Conservation (phyloP, 2,113 vertebrate genomes). For the Nesogale talazaci region DNA sequence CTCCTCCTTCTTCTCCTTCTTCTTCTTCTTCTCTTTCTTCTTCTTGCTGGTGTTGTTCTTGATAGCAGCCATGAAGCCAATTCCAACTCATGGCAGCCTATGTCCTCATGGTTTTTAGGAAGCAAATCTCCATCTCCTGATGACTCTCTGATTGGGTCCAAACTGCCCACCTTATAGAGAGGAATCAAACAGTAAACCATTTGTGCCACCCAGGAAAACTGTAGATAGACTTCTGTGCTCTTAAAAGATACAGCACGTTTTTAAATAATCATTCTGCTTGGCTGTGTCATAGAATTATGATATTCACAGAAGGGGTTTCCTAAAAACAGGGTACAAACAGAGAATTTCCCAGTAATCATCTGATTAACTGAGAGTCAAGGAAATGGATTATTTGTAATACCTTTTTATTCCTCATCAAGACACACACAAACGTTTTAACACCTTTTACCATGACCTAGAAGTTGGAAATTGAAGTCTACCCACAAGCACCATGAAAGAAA, state of each 20-base stretch:
- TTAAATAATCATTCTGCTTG: neutral
- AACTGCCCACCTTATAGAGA: neutral
- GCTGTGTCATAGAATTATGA: neutral
- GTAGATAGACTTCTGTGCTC: neutral
- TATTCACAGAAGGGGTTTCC: neutral
- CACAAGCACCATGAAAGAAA: neutral
- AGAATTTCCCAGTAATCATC: neutral
- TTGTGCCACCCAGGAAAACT: neutral
- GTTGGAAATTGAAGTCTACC: neutral
- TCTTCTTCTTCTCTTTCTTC: neutral
- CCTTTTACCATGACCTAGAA: neutral
- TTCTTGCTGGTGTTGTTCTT: neutral
- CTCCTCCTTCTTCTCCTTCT: too few species aligned
- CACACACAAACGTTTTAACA: neutral
- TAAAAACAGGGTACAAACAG: neutral
- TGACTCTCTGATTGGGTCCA: neutral
- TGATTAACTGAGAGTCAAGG: neutral
- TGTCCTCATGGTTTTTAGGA: neutral
- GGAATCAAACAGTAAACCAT: neutral
- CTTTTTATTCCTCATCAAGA: neutral
- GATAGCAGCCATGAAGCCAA: neutral
- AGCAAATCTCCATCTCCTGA: neutral
- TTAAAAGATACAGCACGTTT: neutral
- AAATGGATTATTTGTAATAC: neutral
- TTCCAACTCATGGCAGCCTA: neutral